These are phyloP conservation scores for Daubentonia madagascariensis DNA, from an alignment of 2,113 vertebrate species.

Conservation along the genomic window DNA sequence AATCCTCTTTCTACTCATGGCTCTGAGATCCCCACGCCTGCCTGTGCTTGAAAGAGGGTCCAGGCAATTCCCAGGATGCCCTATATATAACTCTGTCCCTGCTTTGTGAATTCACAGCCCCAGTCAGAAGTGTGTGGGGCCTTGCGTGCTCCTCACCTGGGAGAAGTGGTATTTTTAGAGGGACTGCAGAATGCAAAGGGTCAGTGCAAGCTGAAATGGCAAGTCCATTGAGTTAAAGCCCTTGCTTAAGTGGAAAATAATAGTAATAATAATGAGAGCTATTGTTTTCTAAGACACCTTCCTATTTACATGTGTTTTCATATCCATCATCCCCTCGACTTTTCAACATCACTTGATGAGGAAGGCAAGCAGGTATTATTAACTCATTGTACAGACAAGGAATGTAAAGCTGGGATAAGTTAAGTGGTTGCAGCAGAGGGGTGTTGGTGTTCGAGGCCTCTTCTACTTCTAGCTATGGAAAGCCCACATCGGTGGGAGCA, in stretches of 20 bases:
- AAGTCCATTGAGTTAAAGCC: not conserved
- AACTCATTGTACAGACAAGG: not conserved
- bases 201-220: not conserved
- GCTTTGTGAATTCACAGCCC: not conserved
- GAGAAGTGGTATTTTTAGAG: not conserved
- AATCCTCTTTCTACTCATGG: not conserved
- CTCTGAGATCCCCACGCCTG: not conserved
- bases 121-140: not conserved
- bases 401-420: not conserved
- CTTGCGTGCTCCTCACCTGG: not conserved
- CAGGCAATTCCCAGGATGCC: not conserved
- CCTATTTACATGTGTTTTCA: not conserved
- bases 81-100: not conserved
- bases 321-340: not conserved
- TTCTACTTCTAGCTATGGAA: not conserved
- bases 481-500: not conserved
- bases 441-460: not conserved
- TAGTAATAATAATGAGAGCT: not conserved
- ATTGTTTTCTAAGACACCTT: not conserved
- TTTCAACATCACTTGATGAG: rapidly evolving
- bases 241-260: not conserved
- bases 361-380: not conserved
- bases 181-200: not conserved
- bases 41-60: not conserved
- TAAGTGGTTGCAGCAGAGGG: not conserved